Base-by-base conservation (phyloP, 1,140 invertebrate species). In the Drosophila busckii region DNA sequence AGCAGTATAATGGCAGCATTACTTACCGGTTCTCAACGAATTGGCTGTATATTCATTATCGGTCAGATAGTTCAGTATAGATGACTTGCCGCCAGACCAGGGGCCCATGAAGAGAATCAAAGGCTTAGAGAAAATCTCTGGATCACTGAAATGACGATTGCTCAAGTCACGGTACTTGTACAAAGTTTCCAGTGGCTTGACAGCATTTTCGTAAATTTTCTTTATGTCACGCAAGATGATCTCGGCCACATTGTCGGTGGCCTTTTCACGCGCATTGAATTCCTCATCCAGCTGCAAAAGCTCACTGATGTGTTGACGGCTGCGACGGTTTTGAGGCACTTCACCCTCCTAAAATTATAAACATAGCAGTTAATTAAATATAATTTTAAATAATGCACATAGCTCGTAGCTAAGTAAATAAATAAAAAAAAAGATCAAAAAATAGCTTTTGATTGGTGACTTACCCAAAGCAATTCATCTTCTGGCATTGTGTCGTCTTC, bases 51-150 rank as follows among this genome's bases (percentile, higher is more conserved):
- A 94, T 87, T 98, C 95, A 58, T 94, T 93, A 50, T 96, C 94
- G 8, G 96, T 90, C 35, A 98, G 89, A 89, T 98, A 98, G 88
- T 98, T 98, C 38, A 98, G 93, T 58, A 98, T 96, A 5, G 95
- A 94, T 2, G 96, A 97, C 89, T 98, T 98, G 64, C 97, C 97
- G 59, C 96, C 95, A 75, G 95, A 97, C 95, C 96, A 98, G 13
- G 96, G 96, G 23, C 97, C 96, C 93, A 98, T 94, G 73, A 98
- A 96, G 0, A 98, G 88, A 29, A 98, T 91, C 76, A 98, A 88
- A 4, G 97, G 96, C 86, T 97, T 98, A 0, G 95, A 96, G 88
- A 97, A 97, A 85, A 98, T 97, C 90, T 98, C 96, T 4, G 95
- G 93, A 89, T 98, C 96, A 88, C 95, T 94, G 83, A 96, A 96